These are phyloP conservation scores for Volucella inflata DNA, from an alignment of 2,888 invertebrate genomes.

Conservation along the genomic window DNA sequence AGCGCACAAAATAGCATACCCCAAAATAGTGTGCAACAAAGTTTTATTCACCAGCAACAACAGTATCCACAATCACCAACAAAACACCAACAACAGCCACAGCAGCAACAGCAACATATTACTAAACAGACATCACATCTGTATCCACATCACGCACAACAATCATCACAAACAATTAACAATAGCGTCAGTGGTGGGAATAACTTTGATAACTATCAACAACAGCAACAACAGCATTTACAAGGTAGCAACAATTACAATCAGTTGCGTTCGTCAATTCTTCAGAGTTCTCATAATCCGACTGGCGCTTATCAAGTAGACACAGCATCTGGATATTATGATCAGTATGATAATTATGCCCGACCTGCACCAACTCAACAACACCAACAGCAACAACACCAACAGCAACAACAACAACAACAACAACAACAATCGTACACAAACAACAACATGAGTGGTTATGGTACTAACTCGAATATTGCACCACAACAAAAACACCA, in stretches of 20 bases:
- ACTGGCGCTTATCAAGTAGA: conserved; percentile 79
- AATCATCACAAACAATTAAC: conserved; percentile 72
- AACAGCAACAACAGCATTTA: conserved; percentile 77
- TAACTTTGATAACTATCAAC: conserved; percentile 78
- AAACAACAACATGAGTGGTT: conserved; percentile 77
- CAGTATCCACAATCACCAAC: conserved; percentile 65
- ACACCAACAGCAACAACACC: conserved; percentile 77
- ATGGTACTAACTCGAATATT: conserved; percentile 72
- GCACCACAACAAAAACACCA: conserved; percentile 69
- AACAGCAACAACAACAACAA: conserved; percentile 77
- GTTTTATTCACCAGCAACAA: conserved; percentile 69
- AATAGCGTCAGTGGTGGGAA: conserved; percentile 77
- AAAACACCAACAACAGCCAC: conserved; percentile 75
- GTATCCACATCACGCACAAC: conserved; percentile 80
- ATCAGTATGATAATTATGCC: conserved; percentile 80
- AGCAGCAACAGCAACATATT: conserved; percentile 79
- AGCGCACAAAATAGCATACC: conserved; percentile 76
- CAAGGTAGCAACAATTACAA: conserved; percentile 78
- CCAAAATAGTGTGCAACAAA: conserved; percentile 76
- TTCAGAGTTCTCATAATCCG: conserved; percentile 83
- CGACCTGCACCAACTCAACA: conserved; percentile 76
- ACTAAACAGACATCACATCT: conserved; percentile 83
- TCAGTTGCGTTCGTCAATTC: conserved; percentile 82
- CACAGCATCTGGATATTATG: conserved; percentile 76
- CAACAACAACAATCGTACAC: conserved; percentile 75